These are phyloP conservation scores for Matsumyia berberina DNA, from an alignment of 2,888 invertebrate species.

Conservation along the genomic window DNA sequence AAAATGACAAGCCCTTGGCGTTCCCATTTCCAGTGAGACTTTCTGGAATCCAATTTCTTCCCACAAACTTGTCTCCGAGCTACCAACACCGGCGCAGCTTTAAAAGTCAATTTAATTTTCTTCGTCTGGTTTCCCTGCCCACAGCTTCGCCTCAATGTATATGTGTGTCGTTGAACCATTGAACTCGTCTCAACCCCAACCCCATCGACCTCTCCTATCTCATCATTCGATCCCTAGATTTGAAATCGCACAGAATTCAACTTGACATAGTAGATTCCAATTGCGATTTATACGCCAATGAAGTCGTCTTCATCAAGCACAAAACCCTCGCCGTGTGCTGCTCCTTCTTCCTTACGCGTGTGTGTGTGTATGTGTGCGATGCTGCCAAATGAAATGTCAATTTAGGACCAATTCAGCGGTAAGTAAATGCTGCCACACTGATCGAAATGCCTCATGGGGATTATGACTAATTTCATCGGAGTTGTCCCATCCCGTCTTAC, in stretches of 20 bases:
- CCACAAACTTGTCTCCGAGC: too few relatives aligned
- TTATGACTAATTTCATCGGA: slow-evolving; percentile 66
- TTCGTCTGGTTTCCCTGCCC: too few relatives aligned
- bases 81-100: too few relatives aligned
- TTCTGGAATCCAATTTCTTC: too few relatives aligned
- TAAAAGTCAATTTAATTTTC: too few relatives aligned
- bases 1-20: too few relatives aligned
- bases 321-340: background rate
- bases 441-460: slow-evolving; percentile 62
- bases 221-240: background rate
- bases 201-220: too few relatives aligned
- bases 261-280: slow-evolving; percentile 10
- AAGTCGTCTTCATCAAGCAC: background rate
- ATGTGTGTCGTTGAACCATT: background rate
- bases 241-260: background rate
- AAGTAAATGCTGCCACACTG: slow-evolving; percentile 54
- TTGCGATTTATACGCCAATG: background rate
- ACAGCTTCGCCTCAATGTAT: background rate
- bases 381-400: slow-evolving; percentile 57
- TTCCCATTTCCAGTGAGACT: too few relatives aligned
- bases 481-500: slow-evolving; percentile 33
- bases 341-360: background rate
- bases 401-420: slow-evolving; percentile 62
- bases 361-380: background rate
- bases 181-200: background rate